Evolutionary conservation across 2,797 vertebrate genomes (phyloP).

Genomic region (Siniperca obscura): DNA sequence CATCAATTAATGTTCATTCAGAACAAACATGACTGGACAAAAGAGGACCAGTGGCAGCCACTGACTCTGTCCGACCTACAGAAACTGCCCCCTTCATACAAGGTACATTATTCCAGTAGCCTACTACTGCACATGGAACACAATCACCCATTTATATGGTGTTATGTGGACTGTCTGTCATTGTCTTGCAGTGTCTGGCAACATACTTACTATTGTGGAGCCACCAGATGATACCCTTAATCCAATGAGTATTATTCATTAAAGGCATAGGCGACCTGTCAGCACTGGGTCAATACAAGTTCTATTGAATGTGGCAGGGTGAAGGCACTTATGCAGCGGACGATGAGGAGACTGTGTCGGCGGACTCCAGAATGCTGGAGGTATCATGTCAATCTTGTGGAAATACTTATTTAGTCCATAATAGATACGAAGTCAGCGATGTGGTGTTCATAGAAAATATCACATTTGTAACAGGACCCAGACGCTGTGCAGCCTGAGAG

Average conservation of each 20-base stretch:
- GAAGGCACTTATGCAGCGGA: neutral
- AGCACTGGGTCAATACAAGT: neutral
- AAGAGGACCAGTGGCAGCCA: too few species aligned
- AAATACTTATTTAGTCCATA: conserved; percentile 1
- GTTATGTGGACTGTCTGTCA: neutral
- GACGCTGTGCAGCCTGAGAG: neutral
- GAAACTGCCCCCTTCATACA: too few species aligned
- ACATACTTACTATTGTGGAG: neutral
- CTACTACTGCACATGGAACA: neutral
- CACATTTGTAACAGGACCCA: neutral
- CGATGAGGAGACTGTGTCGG: neutral
- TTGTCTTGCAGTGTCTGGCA: neutral
- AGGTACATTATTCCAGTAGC: too few species aligned
- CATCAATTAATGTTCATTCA: too few species aligned
- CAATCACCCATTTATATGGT: neutral
- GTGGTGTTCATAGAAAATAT: neutral
- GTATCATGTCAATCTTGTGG: neutral
- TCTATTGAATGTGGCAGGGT: neutral
- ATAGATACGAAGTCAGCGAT: neutral
- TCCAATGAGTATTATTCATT: too few species aligned
- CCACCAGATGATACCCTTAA: too few species aligned
- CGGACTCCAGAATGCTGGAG: neutral
- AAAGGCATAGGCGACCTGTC: too few species aligned
- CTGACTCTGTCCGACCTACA: too few species aligned
- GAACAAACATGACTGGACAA: too few species aligned